Conservation (phyloP, 1,140 invertebrate genomes). For the Delia radicum region DNA sequence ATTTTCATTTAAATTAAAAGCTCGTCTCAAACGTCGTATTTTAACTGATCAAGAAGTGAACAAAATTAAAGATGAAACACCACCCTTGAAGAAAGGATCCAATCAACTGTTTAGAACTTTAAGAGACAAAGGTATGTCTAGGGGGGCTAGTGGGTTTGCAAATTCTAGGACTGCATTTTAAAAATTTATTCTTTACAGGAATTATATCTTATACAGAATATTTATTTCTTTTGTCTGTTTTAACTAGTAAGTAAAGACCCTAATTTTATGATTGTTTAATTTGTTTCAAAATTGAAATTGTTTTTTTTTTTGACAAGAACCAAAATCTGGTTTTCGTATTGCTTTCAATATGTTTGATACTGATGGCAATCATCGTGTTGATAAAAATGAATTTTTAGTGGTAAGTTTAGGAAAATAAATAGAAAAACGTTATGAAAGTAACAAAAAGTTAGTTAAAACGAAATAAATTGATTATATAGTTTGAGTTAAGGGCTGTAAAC, state of each 20-base stretch:
- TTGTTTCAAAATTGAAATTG: background rate
- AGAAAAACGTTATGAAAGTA: too few species aligned
- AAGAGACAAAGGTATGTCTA: slow-evolving; percentile 80
- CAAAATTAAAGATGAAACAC: slow-evolving; percentile 75
- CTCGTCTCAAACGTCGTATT: slow-evolving; percentile 80
- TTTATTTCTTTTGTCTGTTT: slow-evolving; percentile 89
- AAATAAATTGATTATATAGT: too few species aligned
- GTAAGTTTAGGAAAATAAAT: slow-evolving; percentile 64
- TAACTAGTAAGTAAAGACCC: slow-evolving; percentile 96
- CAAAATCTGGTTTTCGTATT: slow-evolving; percentile 91
- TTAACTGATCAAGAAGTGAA: slow-evolving; percentile 78
- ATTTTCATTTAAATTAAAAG: slow-evolving; percentile 60
- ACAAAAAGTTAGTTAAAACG: too few species aligned
- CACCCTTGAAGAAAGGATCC: slow-evolving; percentile 77
- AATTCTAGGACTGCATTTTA: too few species aligned
- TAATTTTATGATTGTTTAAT: background rate
- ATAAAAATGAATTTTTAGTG: slow-evolving; percentile 96
- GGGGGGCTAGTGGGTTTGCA: too few species aligned
- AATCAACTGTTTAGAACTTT: slow-evolving; percentile 83
- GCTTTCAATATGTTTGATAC: slow-evolving; percentile 99
- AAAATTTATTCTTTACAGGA: slow-evolving; percentile 58
- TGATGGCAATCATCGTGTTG: slow-evolving; percentile 93
- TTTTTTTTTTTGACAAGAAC: slow-evolving; percentile 71
- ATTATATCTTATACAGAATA: slow-evolving; percentile 98
- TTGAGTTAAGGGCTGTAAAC: too few species aligned